Conservation (phyloP, 2,888 invertebrate genomes). For the Conops quadrifasciatus region DNA sequence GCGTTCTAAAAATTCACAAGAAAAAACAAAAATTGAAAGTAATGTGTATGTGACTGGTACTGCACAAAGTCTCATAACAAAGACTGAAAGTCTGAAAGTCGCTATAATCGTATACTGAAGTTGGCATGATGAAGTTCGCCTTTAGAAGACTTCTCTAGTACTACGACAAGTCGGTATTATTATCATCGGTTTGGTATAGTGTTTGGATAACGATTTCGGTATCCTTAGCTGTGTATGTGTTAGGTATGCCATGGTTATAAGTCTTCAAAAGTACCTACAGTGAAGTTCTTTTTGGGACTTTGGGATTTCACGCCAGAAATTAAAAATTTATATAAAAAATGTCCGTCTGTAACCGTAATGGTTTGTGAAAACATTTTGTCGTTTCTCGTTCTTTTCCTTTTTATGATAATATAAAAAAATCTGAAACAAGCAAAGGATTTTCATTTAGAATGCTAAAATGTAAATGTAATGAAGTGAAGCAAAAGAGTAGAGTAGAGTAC, state of each 20-base stretch:
- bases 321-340: conserved; percentile 30
- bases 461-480: not conserved
- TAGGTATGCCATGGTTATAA: not conserved
- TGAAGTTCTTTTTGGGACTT: not conserved
- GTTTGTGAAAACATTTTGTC: conserved; percentile 21
- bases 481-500: not conserved
- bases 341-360: conserved; percentile 22
- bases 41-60: too few relatives aligned
- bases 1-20: conserved; percentile 34
- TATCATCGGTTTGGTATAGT: too few relatives aligned
- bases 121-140: too few relatives aligned
- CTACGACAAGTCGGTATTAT: too few relatives aligned
- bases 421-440: not conserved
- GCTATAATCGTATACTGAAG: too few relatives aligned
- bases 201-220: too few relatives aligned
- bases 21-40: not conserved
- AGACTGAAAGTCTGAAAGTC: too few relatives aligned
- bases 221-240: not conserved
- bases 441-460: not conserved
- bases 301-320: conserved; percentile 16
- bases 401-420: conserved; percentile 11
- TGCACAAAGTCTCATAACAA: too few relatives aligned
- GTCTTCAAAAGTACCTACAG: conserved; percentile 24
- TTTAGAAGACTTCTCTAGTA: too few relatives aligned
- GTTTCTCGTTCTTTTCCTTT: not conserved